Conservation (phyloP, 2,113 vertebrate genomes). For the Indicator maculatus region DNA sequence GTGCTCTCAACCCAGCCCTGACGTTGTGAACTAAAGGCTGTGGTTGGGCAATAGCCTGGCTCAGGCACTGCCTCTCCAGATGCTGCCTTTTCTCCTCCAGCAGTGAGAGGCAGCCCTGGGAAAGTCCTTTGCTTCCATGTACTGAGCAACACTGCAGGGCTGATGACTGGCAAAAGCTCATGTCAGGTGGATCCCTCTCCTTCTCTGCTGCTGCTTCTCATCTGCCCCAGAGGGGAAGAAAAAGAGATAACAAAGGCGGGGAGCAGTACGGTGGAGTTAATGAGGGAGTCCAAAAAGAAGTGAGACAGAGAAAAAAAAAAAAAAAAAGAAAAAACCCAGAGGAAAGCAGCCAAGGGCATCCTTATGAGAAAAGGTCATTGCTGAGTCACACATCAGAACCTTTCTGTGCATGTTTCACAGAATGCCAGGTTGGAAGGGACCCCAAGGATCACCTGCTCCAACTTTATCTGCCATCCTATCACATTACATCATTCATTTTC, state of each 20-base stretch:
- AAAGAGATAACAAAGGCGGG: not conserved
- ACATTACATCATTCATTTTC: not conserved
- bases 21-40: not conserved
- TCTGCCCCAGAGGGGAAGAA: not conserved
- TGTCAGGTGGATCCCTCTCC: not conserved
- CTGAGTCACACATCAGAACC: not conserved
- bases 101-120: not conserved
- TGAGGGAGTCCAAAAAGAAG: not conserved
- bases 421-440: too few relatives aligned
- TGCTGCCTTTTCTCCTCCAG: not conserved
- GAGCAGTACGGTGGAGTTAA: not conserved
- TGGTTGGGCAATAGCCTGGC: not conserved
- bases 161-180: not conserved
- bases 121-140: not conserved
- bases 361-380: not conserved
- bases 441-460: too few relatives aligned
- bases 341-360: not conserved
- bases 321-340: not conserved
- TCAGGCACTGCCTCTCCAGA: not conserved
- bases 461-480: not conserved
- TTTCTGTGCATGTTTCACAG: not conserved
- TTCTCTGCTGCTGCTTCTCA: not conserved
- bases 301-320: not conserved
- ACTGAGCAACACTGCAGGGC: not conserved
- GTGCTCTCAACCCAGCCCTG: slow-evolving; percentile 26